phyloP scores from a whole-genome alignment of 2,888 invertebrate genomes.

The Athrips mouffetella region DNA sequence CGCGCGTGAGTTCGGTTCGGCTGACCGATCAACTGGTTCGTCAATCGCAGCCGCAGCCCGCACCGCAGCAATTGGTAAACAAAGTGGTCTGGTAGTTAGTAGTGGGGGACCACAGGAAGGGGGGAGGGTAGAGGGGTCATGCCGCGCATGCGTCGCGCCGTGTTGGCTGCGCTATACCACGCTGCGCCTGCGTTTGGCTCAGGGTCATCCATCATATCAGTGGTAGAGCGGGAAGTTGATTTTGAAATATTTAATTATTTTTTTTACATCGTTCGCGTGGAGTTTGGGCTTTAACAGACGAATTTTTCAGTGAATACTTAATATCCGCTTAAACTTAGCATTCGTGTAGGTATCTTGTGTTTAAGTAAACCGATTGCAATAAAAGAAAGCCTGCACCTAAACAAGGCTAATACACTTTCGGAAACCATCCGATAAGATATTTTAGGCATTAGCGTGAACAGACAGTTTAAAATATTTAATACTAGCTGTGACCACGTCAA shows the following conservation, averaged over 20 bases:
- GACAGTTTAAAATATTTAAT: too few species aligned
- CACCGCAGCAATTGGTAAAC: constrained; percentile 75
- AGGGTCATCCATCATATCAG: constrained; percentile 67
- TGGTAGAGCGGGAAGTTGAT: constrained; percentile 7
- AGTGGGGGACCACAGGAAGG: constrained; percentile 76
- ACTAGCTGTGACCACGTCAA: too few species aligned
- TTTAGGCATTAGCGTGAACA: too few species aligned
- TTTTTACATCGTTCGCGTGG: not conserved
- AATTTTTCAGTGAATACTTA: too few species aligned
- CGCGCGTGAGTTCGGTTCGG: constrained; percentile 90
- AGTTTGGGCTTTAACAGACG: too few species aligned
- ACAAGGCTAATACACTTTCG: too few species aligned
- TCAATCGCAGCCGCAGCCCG: constrained; percentile 71
- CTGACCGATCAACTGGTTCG: constrained; percentile 69
- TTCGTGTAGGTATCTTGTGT: too few species aligned
- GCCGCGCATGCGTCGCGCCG: constrained; percentile 88
- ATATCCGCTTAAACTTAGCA: too few species aligned
- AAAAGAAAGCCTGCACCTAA: too few species aligned
- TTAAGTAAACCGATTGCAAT: too few species aligned
- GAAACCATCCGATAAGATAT: too few species aligned
- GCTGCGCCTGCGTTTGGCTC: constrained; percentile 87
- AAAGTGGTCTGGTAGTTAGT: constrained; percentile 53
- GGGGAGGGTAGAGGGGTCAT: constrained; percentile 93
- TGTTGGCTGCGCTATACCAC: constrained; percentile 80
- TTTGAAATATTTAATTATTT: not conserved